phyloP scores from a whole-genome alignment of 2,888 invertebrate genomes.

The Clivina fossor region DNA sequence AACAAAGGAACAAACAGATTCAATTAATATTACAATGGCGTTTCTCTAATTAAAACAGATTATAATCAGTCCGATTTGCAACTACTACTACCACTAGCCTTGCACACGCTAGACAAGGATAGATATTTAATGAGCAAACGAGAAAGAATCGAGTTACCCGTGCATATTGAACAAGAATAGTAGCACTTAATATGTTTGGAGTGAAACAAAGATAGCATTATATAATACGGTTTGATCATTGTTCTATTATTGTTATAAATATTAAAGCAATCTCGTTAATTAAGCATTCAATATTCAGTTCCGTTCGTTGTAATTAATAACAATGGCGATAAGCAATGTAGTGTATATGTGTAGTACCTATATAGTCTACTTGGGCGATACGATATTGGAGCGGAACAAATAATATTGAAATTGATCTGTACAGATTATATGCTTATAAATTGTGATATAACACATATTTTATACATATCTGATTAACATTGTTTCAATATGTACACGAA shows the following conservation, averaged over 20 bases:
- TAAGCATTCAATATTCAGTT: slow-evolving; percentile 21
- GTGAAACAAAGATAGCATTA: slow-evolving; percentile 9
- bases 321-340: slow-evolving; percentile 11
- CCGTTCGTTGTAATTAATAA: slow-evolving; percentile 20
- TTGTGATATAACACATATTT: too few species aligned
- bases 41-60: slow-evolving; percentile 33
- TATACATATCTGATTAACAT: too few species aligned
- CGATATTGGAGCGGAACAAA: too few species aligned
- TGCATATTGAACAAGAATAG: not conserved
- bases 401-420: too few species aligned
- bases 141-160: not conserved
- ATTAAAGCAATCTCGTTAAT: slow-evolving; percentile 22
- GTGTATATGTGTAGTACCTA: not conserved
- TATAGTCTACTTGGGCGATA: too few species aligned
- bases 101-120: not conserved
- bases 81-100: slow-evolving; percentile 7
- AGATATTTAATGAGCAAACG: not conserved
- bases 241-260: slow-evolving; percentile 25
- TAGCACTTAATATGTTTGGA: not conserved
- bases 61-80: slow-evolving; percentile 32
- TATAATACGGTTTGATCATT: slow-evolving; percentile 22
- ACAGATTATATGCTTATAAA: too few species aligned
- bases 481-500: too few species aligned
- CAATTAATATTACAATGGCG: slow-evolving; percentile 33
- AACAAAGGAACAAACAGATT: slow-evolving; percentile 31